These are phyloP conservation scores for Bombycilla garrulus DNA, from an alignment of 2,113 vertebrate species.

Conservation along the genomic window DNA sequence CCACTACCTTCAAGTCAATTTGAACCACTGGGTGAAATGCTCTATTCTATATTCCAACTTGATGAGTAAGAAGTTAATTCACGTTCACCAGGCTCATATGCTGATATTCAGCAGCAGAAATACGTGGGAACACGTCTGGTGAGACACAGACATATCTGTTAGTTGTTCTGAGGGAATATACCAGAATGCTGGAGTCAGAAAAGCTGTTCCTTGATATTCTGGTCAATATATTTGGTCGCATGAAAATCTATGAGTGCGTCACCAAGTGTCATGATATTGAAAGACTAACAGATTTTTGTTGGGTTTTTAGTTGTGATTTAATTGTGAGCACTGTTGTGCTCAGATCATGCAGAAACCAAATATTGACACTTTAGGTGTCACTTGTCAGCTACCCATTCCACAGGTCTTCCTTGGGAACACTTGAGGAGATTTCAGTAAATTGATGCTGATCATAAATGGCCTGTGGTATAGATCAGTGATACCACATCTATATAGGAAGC, in stretches of 20 bases:
- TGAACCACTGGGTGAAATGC: background rate
- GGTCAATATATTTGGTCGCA: background rate
- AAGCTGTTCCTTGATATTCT: background rate
- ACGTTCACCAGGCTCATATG: background rate
- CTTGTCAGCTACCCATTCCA: background rate
- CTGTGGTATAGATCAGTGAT: background rate
- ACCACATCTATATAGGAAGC: background rate
- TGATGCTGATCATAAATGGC: background rate
- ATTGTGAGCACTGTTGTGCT: background rate
- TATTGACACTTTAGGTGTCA: background rate
- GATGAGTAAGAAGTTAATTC: background rate
- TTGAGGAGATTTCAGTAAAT: background rate
- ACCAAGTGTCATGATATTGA: background rate
- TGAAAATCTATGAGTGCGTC: background rate
- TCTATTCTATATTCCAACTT: background rate
- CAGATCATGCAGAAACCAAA: background rate
- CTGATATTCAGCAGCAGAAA: background rate
- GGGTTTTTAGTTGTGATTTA: background rate
- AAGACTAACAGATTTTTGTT: background rate
- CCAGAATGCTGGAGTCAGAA: background rate
- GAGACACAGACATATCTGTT: accelerated
- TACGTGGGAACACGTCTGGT: accelerated
- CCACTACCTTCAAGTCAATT: background rate
- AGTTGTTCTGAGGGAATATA: background rate
- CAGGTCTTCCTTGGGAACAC: background rate